Conservation (phyloP, 2,888 invertebrate species). For the Marasmarcha lunaedactyla region DNA sequence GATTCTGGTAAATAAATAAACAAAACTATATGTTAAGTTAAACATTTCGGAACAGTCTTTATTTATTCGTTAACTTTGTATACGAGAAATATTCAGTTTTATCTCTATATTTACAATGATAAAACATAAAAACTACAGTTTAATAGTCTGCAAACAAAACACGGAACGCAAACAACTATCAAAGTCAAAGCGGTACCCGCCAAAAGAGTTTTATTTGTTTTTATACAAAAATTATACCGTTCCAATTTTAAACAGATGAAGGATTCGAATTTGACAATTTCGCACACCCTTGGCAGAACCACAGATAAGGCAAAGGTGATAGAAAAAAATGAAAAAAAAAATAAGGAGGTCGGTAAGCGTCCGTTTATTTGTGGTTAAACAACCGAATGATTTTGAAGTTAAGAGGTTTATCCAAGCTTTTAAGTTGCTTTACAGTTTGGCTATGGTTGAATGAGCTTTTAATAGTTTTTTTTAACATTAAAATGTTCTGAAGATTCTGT, state of each 20-base stretch:
- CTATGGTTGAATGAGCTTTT: no score
- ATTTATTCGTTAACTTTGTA: no score
- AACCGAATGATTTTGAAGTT: conserved; percentile 15
- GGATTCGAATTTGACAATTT: conserved; percentile 17
- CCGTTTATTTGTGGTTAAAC: conserved; percentile 26
- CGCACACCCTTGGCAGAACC: conserved; percentile 52
- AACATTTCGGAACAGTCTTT: no score
- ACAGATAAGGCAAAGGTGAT: conserved; percentile 36
- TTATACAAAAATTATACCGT: conserved; percentile 7
- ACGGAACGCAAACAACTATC: background rate
- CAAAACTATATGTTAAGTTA: no score
- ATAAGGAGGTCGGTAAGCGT: conserved; percentile 12
- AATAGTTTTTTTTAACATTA: no score
- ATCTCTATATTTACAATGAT: no score
- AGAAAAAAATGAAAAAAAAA: conserved; percentile 15
- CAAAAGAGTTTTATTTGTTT: background rate
- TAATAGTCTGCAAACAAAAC: no score
- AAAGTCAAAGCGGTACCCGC: background rate
- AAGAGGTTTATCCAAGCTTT: background rate
- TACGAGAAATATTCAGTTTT: no score
- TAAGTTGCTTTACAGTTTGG: no score
- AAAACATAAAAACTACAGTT: no score
- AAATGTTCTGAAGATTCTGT: no score
- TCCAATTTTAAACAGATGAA: background rate
- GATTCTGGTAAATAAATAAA: no score